Conservation (phyloP, 2,888 invertebrate genomes). For the Monopis laevigella region DNA sequence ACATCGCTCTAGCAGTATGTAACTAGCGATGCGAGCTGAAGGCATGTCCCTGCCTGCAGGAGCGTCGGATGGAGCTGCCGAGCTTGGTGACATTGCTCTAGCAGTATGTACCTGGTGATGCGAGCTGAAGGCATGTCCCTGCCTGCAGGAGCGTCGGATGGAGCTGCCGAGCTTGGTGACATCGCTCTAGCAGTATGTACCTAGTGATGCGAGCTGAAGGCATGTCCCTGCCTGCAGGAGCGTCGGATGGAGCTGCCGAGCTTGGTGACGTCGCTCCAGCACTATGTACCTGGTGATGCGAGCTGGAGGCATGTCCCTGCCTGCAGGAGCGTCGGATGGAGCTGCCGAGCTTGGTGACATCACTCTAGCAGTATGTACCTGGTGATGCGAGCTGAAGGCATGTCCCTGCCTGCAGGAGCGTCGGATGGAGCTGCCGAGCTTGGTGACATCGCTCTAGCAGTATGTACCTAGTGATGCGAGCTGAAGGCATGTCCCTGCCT, state of each 20-base stretch:
- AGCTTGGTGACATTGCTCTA: slow-evolving; percentile 68
- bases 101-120: slow-evolving; percentile 5
- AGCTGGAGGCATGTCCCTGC: not conserved
- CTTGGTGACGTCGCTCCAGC: slow-evolving; percentile 90
- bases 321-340: slow-evolving; percentile 64
- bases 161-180: slow-evolving; percentile 81
- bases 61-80: slow-evolving; percentile 66
- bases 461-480: not conserved
- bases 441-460: slow-evolving; percentile 91
- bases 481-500: not conserved
- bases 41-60: not conserved
- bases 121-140: slow-evolving; percentile 12
- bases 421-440: slow-evolving; percentile 75
- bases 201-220: slow-evolving; percentile 5
- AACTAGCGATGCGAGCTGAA: slow-evolving; percentile 36
- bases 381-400: not conserved
- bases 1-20: slow-evolving; percentile 93
- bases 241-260: slow-evolving; percentile 75
- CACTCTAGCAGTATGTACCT: slow-evolving; percentile 78
- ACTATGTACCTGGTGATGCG: slow-evolving; percentile 30
- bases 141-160: slow-evolving; percentile 53
- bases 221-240: slow-evolving; percentile 23
- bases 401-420: slow-evolving; percentile 26
- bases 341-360: slow-evolving; percentile 81
- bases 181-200: slow-evolving; percentile 86